Evolutionary conservation across 2,888 invertebrate species (phyloP).

Genomic region (Himalopsyche tibetana): DNA sequence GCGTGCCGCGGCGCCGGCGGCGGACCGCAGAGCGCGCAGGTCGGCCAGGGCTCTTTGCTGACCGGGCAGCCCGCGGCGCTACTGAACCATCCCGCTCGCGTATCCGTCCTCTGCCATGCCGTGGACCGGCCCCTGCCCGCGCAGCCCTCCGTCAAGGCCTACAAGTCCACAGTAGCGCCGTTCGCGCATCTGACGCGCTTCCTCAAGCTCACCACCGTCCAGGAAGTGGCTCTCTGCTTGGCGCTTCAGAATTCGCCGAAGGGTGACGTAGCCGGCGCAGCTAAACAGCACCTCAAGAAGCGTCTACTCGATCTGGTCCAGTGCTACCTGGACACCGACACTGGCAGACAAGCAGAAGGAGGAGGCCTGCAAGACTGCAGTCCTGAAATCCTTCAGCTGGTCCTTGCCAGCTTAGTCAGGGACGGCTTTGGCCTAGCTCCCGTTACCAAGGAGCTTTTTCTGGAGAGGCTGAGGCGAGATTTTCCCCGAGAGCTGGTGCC

Average conservation of each 20-base stretch:
- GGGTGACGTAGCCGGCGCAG: constrained; percentile 84
- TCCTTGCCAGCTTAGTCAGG: constrained; percentile 81
- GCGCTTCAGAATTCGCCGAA: constrained; percentile 89
- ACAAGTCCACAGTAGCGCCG: constrained; percentile 73
- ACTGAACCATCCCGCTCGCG: constrained; percentile 61
- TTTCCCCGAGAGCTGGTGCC: constrained; percentile 93
- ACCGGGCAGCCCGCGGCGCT: constrained; percentile 43
- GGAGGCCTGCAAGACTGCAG: constrained; percentile 93
- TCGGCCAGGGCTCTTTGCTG: constrained; percentile 49
- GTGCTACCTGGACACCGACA: constrained; percentile 89
- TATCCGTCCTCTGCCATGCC: constrained; percentile 58
- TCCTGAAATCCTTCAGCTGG: constrained; percentile 91
- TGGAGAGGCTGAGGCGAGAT: constrained; percentile 88
- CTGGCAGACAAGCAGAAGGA: constrained; percentile 82
- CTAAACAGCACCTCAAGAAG: constrained; percentile 87
- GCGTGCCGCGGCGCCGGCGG: constrained; percentile 68
- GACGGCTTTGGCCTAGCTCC: constrained; percentile 82
- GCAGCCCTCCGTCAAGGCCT: constrained; percentile 51
- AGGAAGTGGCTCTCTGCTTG: constrained; percentile 94
- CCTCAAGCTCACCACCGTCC: constrained; percentile 89
- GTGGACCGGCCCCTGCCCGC: constrained; percentile 55
- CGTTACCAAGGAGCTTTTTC: constrained; percentile 87
- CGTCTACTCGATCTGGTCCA: constrained; percentile 90
- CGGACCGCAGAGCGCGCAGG: constrained; percentile 54
- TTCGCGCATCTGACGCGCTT: constrained; percentile 90